Conservation (phyloP, 2,797 vertebrate species). For the Esox masquinongy region DNA sequence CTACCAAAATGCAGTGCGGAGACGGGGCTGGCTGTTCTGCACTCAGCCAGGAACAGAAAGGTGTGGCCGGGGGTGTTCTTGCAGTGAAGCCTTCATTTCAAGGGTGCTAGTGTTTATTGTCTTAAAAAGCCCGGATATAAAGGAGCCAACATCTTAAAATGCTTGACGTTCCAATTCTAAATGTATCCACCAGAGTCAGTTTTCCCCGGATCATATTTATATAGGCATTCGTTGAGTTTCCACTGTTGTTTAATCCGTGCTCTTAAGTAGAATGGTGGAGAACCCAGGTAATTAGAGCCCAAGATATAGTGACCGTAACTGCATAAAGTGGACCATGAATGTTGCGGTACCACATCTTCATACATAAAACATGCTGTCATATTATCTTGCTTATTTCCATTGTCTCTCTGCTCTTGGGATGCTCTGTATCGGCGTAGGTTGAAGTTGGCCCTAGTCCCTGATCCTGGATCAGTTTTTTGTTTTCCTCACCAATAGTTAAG, state of each 20-base stretch:
- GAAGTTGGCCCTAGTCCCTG: neutral
- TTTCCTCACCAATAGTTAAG: neutral
- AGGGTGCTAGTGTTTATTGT: constrained; percentile 42
- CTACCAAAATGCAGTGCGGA: neutral
- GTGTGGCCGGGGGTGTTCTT: constrained; percentile 22
- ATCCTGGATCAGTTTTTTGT: neutral
- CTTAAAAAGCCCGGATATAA: neutral
- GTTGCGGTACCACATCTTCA: neutral
- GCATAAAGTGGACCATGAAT: neutral
- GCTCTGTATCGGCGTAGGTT: constrained; percentile 23
- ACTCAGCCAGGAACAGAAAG: constrained; percentile 19
- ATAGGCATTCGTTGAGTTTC: neutral
- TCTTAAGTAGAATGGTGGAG: neutral
- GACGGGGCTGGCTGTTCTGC: neutral
- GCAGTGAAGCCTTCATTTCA: constrained; percentile 45
- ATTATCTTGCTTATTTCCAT: constrained; percentile 20
- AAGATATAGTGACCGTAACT: neutral
- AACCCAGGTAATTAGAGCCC: neutral
- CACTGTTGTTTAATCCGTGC: neutral
- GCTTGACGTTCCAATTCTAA: neutral
- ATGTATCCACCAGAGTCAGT: neutral
- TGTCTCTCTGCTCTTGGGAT: constrained; percentile 30
- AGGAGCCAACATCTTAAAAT: neutral
- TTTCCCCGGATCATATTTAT: neutral
- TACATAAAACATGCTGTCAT: constrained; percentile 8